Conservation (phyloP, 2,113 vertebrate species). For the Rhipidura dahli region DNA sequence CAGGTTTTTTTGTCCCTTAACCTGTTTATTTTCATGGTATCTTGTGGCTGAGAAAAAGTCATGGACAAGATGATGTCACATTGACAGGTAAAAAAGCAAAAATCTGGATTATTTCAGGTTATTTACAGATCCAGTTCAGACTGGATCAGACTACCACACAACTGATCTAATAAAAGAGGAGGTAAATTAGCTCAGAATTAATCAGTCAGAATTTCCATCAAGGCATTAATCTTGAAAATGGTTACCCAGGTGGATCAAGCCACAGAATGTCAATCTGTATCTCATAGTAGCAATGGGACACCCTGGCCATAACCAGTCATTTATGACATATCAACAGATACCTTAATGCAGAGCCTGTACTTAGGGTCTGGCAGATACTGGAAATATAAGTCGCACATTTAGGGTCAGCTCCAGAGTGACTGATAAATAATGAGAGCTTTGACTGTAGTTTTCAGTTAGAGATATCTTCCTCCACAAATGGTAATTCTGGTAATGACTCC, state of each 20-base stretch:
- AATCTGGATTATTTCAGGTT: background rate
- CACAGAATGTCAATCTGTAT: background rate
- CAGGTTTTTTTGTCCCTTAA: background rate
- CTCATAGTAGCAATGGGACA: background rate
- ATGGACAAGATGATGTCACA: background rate
- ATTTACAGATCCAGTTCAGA: background rate
- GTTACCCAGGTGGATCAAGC: background rate
- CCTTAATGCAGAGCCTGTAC: background rate
- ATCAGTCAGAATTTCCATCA: background rate
- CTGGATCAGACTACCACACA: no score
- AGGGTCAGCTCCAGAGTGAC: background rate
- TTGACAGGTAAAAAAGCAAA: background rate
- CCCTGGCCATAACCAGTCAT: background rate
- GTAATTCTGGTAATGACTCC: background rate
- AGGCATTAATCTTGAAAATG: background rate
- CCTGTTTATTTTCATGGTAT: background rate
- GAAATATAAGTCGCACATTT: background rate
- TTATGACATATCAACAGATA: background rate
- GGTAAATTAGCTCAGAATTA: background rate
- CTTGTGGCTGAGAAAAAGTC: background rate
- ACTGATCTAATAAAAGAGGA: background rate
- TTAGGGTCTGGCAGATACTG: background rate
- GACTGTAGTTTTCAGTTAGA: background rate
- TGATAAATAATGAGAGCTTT: background rate
- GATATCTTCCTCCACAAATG: background rate